Conservation (phyloP, 2,113 vertebrate genomes). For the Hymenochirus boettgeri region DNA sequence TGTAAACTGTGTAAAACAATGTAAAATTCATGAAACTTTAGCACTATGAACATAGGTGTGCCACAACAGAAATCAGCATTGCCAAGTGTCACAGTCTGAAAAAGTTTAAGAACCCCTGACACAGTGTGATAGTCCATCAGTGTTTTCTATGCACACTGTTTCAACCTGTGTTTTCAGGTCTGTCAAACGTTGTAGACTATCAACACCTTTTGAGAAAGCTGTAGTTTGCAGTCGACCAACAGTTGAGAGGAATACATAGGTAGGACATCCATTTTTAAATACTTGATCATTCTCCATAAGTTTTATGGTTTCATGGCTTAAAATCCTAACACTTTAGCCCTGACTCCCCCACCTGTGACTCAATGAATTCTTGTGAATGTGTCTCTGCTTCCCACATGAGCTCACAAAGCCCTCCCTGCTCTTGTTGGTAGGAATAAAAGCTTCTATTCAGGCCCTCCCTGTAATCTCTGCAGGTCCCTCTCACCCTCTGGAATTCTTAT, state of each 20-base stretch:
- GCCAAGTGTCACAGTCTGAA: too few species aligned
- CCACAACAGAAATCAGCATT: too few species aligned
- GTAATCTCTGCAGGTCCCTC: slow-evolving; percentile 43
- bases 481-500: slow-evolving; percentile 44
- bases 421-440: slow-evolving; percentile 67
- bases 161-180: too few species aligned
- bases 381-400: slow-evolving; percentile 73
- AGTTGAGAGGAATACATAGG: not conserved
- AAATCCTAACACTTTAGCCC: slow-evolving; percentile 60
- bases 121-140: too few species aligned
- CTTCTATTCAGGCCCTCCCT: slow-evolving; percentile 63
- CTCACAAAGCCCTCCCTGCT: slow-evolving; percentile 69
- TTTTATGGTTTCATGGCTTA: slow-evolving; percentile 58
- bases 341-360: slow-evolving; percentile 79
- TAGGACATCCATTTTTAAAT: not conserved
- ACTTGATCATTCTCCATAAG: slow-evolving; percentile 39
- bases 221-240: not conserved
- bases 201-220: too few species aligned
- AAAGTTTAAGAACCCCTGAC: too few species aligned
- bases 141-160: too few species aligned
- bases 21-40: too few species aligned
- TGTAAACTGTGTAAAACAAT: too few species aligned
- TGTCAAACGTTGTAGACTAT: too few species aligned
- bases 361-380: slow-evolving; percentile 74
- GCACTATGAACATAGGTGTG: too few species aligned